Evolutionary conservation across 1,140 invertebrate species (phyloP).

Genomic region (Bombus soroeensis): DNA sequence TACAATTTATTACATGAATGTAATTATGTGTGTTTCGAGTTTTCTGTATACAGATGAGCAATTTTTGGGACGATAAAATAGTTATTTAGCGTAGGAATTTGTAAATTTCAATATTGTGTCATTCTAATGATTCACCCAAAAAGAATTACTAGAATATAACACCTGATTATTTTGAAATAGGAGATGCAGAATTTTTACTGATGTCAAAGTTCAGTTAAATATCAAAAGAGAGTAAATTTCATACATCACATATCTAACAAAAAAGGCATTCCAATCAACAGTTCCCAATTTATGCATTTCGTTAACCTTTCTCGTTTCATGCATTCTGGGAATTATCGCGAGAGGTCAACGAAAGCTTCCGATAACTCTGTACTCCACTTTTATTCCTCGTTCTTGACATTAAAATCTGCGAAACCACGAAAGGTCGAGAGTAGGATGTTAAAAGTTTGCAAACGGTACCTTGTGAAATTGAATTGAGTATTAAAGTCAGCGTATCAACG

Average conservation of each 20-base stretch:
- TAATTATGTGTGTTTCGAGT: too few species aligned
- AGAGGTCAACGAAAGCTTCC: slow-evolving; percentile 7
- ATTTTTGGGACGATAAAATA: too few species aligned
- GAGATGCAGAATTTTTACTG: not conserved
- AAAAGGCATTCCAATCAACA: not conserved
- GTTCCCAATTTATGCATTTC: slow-evolving; percentile 12
- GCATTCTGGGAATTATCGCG: not conserved
- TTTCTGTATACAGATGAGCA: too few species aligned
- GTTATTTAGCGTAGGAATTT: not conserved
- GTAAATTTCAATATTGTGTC: not conserved
- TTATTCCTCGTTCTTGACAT: not conserved
- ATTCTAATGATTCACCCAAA: not conserved
- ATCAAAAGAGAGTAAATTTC: not conserved
- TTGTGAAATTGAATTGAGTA: slow-evolving; percentile 30
- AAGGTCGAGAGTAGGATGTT: slow-evolving; percentile 22
- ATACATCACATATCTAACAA: not conserved
- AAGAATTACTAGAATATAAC: not conserved
- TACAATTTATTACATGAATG: too few species aligned
- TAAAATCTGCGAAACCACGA: not conserved
- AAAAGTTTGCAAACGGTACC: slow-evolving; percentile 32
- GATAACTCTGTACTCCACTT: not conserved
- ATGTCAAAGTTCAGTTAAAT: not conserved
- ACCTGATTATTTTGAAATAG: not conserved
- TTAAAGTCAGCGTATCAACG: not conserved
- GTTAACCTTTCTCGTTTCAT: slow-evolving; percentile 12